A percentile compares a stretch with the other conserved stretches of the same genome.
Conservation (phyloP, 2,888 invertebrate genomes). For the Hydroisotoma schaefferi region DNA sequence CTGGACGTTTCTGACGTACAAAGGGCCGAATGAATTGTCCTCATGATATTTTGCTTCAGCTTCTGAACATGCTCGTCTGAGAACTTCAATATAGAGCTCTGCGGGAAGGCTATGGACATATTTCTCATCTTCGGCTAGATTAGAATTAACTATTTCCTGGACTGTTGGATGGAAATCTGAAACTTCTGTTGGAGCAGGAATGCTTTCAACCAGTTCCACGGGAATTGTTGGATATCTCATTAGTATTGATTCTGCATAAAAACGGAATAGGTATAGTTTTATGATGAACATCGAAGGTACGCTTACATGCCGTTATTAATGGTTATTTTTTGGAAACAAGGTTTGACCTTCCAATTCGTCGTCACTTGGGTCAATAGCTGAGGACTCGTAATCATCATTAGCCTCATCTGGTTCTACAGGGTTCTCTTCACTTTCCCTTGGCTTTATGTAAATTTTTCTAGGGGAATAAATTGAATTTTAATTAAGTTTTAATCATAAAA, state of each 20-base stretch:
- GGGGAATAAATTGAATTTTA: no score
- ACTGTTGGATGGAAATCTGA: conserved; percentile 39
- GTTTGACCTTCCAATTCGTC: conserved; percentile 25
- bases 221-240: conserved; percentile 40
- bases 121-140: conserved; percentile 22
- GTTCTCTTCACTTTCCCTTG: background rate
- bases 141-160: conserved; percentile 23
- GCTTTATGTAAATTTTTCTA: no score
- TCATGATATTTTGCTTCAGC: conserved; percentile 23
- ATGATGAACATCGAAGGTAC: no score
- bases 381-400: conserved; percentile 13
- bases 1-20: conserved; percentile 19
- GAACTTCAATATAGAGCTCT: conserved; percentile 39
- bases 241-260: conserved; percentile 30
- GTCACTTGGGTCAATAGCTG: conserved; percentile 36
- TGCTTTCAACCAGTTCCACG: conserved; percentile 31
- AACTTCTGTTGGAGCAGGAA: conserved; percentile 27
- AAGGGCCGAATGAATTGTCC: conserved; percentile 25
- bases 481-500: no score
- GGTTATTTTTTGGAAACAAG: no score
- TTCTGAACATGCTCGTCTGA: conserved; percentile 27
- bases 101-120: conserved; percentile 26
- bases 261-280: no score
- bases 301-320: no score
- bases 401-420: background rate